Evolutionary conservation across 2,797 vertebrate species (phyloP).

Genomic region (Setipinna tenuifilis): DNA sequence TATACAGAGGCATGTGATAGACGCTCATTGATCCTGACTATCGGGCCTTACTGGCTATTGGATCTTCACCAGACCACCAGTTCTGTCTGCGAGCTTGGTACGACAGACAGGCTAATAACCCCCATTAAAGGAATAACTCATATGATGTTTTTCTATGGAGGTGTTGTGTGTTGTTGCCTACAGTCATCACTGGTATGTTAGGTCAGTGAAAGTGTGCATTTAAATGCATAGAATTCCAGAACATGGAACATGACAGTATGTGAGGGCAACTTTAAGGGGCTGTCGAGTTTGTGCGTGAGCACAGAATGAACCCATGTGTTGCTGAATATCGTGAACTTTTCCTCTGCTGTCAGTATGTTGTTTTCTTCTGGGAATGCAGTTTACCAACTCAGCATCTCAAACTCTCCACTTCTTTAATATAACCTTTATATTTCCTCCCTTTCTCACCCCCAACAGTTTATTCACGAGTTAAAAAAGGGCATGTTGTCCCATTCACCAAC

Average conservation of each 20-base stretch:
- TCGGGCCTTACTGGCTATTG: no score
- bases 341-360: conserved; percentile 19
- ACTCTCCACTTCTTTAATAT: conserved; percentile 18
- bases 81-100: no score
- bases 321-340: conserved; percentile 37
- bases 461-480: conserved; percentile 44
- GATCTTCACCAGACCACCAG: no score
- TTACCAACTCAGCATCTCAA: conserved; percentile 38
- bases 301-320: not conserved
- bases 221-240: not conserved
- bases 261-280: not conserved
- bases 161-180: not conserved
- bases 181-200: not conserved
- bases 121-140: not conserved
- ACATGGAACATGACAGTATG: not conserved
- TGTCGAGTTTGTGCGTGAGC: not conserved
- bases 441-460: conserved; percentile 13
- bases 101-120: no score
- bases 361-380: conserved; percentile 37
- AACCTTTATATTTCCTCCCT: conserved; percentile 38
- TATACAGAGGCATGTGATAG: no score
- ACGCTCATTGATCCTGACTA: no score
- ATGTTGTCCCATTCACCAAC: conserved; percentile 16
- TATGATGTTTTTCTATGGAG: not conserved
- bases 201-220: not conserved